These are phyloP conservation scores for Andrena haemorrhoa DNA, from an alignment of 2,888 invertebrate species.

Conservation along the genomic window DNA sequence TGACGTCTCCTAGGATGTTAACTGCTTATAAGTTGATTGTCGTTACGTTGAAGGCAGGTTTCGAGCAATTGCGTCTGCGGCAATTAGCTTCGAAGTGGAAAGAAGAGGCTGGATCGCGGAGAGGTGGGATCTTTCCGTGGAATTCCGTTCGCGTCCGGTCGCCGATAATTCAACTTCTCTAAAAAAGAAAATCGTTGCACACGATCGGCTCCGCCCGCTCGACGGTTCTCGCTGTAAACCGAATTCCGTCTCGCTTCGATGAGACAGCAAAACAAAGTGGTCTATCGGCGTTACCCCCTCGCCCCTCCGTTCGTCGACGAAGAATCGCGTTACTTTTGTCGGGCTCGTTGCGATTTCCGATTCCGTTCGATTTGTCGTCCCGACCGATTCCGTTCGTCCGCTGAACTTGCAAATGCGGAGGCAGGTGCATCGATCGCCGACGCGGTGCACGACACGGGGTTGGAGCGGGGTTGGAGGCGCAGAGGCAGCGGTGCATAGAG, in stretches of 20 bases:
- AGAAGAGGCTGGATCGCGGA: neutral
- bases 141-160: slow-evolving; percentile 19
- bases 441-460: slow-evolving; percentile 13
- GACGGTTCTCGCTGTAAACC: slow-evolving; percentile 33
- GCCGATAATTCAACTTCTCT: neutral
- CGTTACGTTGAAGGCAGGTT: neutral
- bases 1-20: slow-evolving; percentile 20
- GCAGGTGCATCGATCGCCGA: slow-evolving; percentile 61
- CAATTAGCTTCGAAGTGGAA: slow-evolving; percentile 16
- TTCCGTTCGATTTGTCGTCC: slow-evolving; percentile 60
- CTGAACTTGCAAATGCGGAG: slow-evolving; percentile 64
- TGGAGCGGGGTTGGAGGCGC: slow-evolving; percentile 6
- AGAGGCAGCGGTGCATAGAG: slow-evolving; percentile 10
- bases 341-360: slow-evolving; percentile 60
- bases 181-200: neutral
- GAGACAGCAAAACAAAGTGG: slow-evolving; percentile 52
- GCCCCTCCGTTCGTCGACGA: neutral
- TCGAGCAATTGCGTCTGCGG: neutral
- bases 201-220: slow-evolving; percentile 22
- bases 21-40: slow-evolving; percentile 45
- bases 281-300: slow-evolving; percentile 17
- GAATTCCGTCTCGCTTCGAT: slow-evolving; percentile 40
- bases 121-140: neutral
- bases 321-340: slow-evolving; percentile 44
- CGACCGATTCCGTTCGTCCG: slow-evolving; percentile 52